Evolutionary conservation across 2,888 invertebrate species (phyloP).

Genomic region (Limenitis camilla): DNA sequence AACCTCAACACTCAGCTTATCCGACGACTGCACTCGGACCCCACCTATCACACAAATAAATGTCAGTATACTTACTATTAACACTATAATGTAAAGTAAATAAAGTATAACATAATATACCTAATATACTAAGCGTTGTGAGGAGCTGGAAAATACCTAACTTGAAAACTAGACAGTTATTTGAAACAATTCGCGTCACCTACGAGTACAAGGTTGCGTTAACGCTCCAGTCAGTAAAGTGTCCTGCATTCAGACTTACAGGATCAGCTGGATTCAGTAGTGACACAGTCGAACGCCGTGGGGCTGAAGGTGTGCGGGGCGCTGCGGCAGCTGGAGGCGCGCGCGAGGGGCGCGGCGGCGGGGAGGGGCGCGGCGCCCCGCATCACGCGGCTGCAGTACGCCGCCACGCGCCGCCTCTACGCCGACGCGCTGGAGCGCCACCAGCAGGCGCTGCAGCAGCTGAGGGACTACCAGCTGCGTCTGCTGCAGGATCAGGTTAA

Average conservation of each 20-base stretch:
- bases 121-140: too few species aligned
- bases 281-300: conserved; percentile 66
- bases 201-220: background rate
- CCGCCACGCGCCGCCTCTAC: conserved; percentile 58
- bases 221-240: background rate
- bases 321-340: conserved; percentile 64
- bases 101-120: too few species aligned
- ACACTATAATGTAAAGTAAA: too few species aligned
- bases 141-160: too few species aligned
- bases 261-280: conserved; percentile 75
- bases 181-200: background rate
- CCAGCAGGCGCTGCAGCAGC: conserved; percentile 65
- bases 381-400: conserved; percentile 61
- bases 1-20: conserved; percentile 63
- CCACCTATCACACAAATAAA: conserved; percentile 58
- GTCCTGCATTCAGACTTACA: conserved; percentile 62
- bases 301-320: conserved; percentile 71
- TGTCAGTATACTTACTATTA: conserved; percentile 35
- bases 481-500: conserved; percentile 73
- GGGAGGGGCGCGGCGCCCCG: conserved; percentile 56
- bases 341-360: conserved; percentile 31
- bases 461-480: conserved; percentile 66
- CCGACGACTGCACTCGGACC: conserved; percentile 74
- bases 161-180: too few species aligned
- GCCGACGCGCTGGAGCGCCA: conserved; percentile 48